Evolutionary conservation across 2,113 vertebrate genomes (phyloP).

Genomic region (Amphilophus citrinellus): DNA sequence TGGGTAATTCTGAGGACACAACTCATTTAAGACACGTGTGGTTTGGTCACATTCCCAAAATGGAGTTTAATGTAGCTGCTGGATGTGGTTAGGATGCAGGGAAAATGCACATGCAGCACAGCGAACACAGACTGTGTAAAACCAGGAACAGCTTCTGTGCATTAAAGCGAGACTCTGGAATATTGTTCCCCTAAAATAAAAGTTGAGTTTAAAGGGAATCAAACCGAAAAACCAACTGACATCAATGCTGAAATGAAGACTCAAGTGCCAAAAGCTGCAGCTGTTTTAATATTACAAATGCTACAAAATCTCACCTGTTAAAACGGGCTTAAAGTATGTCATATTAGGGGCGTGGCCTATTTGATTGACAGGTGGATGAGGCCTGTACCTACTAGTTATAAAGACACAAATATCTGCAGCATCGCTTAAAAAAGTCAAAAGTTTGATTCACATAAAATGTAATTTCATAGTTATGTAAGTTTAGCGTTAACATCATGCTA

Average conservation of each 20-base stretch:
- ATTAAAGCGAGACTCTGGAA: background rate
- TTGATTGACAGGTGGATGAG: too few relatives aligned
- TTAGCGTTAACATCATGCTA: background rate
- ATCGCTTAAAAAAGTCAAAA: too few relatives aligned
- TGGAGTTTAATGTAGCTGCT: background rate
- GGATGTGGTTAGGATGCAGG: background rate
- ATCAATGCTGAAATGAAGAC: background rate
- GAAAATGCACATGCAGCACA: background rate
- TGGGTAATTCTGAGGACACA: background rate
- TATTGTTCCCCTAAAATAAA: background rate
- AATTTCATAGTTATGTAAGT: too few relatives aligned
- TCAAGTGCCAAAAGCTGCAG: background rate
- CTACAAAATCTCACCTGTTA: too few relatives aligned
- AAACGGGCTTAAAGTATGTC: too few relatives aligned
- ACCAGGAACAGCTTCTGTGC: background rate
- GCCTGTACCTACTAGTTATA: too few relatives aligned
- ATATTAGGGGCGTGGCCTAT: too few relatives aligned
- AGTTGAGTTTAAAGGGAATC: background rate
- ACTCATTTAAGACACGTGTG: conserved; percentile 7
- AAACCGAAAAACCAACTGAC: background rate
- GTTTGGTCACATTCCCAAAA: conserved; percentile 4
- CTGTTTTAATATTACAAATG: background rate
- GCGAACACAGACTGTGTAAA: background rate
- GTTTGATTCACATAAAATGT: too few relatives aligned
- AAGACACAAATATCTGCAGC: too few relatives aligned